phyloP scores from a whole-genome alignment of 2,888 invertebrate species.

The Euzetes globulus region DNA sequence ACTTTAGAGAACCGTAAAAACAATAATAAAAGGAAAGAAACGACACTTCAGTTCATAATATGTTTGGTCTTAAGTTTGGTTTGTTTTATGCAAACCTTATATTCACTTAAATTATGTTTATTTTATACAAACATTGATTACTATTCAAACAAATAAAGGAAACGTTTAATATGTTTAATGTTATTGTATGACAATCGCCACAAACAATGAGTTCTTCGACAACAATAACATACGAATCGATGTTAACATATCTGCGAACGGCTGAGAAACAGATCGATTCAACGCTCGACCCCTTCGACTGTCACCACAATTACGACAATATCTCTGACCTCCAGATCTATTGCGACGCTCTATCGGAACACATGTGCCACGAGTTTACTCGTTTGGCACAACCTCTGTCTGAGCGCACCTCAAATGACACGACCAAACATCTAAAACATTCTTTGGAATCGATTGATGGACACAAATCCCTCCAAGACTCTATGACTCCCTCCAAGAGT shows the following conservation, averaged over 20 bases:
- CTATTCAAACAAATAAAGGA: too few relatives aligned
- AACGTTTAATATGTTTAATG: too few relatives aligned
- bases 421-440: neutral
- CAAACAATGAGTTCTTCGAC: neutral
- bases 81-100: too few relatives aligned
- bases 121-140: too few relatives aligned
- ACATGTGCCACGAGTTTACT: neutral
- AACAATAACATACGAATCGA: slow-evolving; percentile 8
- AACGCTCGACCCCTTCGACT: slow-evolving; percentile 8
- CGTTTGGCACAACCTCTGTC: neutral
- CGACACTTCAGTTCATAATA: too few relatives aligned
- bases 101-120: too few relatives aligned
- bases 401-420: neutral
- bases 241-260: neutral
- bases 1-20: too few relatives aligned
- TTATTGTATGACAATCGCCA: neutral
- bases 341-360: slow-evolving; percentile 7
- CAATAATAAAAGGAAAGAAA: too few relatives aligned
- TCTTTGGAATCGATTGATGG: neutral
- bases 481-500: neutral
- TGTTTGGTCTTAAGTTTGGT: too few relatives aligned
- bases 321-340: slow-evolving; percentile 23
- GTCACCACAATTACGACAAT: neutral
- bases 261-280: slow-evolving; percentile 9
- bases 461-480: neutral